Base-by-base conservation (phyloP, 2,113 vertebrate genomes). In the Antechinus stuartii region DNA sequence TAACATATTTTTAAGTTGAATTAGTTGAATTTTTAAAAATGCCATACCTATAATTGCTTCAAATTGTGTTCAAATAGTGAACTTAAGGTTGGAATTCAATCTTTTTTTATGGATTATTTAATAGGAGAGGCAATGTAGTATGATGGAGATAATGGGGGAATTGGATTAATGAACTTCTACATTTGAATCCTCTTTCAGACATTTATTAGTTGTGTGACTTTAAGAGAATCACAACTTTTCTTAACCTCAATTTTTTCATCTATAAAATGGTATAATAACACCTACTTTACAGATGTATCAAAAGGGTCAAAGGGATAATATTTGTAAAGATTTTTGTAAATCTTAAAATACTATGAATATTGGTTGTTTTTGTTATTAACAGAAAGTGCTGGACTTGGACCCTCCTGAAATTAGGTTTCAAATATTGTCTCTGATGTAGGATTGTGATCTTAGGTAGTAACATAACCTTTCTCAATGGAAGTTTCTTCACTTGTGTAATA, bases 1-100 rank as follows among this genome's bases (percentile, higher is more conserved):
- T 0, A 30, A 61, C 95, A 92, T 50, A 93, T 25, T 27, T 94
- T 91, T 92, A 24, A 90, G 42, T 47, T 92, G 61, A 92, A 61
- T 95, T 49, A 91, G 35, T 46, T 91, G 42, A 96, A 92, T 35
- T 52, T 50, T 7, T 10, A 61, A 52, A 61, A 91, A 90, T n/a
- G 52, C 93, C 42, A 16, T n/a, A 8, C 35, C 16, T 35, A 22
- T 76, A 76, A n/a, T 76, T 76, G 42, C n/a, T 76, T 76, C 68
- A 76, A 76, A n/a, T 76, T 35, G 68, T 76, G 35, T 42, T n/a
- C 68, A 76, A 76, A 76, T 76, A 68, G 12, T 76, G 19, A n/a
- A 76, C 19, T 76, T 76, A 76, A 76, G 35, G 4, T 76, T 76
- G 68, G 16, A 76, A n/a, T 76, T 76, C 35, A 76, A 42, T n/a